Percentiles rank a stretch among this genome's conserved stretches.
Conservation (phyloP, 1,140 invertebrate genomes). For the Bombus consobrinus region DNA sequence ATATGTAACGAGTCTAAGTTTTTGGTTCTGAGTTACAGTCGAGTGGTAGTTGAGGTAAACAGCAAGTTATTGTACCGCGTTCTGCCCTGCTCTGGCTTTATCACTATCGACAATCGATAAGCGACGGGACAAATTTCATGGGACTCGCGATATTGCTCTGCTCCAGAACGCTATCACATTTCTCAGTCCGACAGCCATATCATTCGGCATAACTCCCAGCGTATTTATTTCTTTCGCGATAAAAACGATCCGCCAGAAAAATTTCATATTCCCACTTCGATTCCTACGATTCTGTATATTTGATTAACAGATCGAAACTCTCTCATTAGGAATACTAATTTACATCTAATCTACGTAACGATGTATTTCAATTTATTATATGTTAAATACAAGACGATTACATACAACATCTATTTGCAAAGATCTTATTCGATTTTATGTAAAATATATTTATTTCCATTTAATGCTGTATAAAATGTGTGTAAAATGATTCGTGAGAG, state of each 20-base stretch:
- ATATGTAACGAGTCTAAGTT: not conserved
- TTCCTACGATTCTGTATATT: not conserved
- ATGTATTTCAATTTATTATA: too few relatives aligned
- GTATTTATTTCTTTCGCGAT: conserved; percentile 13
- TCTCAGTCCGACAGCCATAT: conserved; percentile 44
- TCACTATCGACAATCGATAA: conserved; percentile 53
- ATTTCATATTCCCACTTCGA: not conserved
- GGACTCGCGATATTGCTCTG: conserved; percentile 34
- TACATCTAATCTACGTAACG: not conserved
- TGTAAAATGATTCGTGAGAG: not conserved
- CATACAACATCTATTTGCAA: too few relatives aligned
- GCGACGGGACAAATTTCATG: conserved; percentile 55
- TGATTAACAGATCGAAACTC: not conserved
- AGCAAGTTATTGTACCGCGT: not conserved
- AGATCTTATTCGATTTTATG: too few relatives aligned
- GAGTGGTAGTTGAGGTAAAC: not conserved
- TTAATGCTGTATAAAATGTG: too few relatives aligned
- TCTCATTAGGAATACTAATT: not conserved
- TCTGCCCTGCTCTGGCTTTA: conserved; percentile 28
- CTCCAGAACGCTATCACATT: conserved; percentile 43
- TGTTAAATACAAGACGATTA: too few relatives aligned
- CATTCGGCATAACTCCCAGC: conserved; percentile 34
- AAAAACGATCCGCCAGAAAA: not conserved
- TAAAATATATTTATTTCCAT: too few relatives aligned
- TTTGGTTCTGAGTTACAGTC: too few relatives aligned